Evolutionary conservation across 2,797 vertebrate genomes (phyloP).

Genomic region (Pipistrellus pygmaeus): DNA sequence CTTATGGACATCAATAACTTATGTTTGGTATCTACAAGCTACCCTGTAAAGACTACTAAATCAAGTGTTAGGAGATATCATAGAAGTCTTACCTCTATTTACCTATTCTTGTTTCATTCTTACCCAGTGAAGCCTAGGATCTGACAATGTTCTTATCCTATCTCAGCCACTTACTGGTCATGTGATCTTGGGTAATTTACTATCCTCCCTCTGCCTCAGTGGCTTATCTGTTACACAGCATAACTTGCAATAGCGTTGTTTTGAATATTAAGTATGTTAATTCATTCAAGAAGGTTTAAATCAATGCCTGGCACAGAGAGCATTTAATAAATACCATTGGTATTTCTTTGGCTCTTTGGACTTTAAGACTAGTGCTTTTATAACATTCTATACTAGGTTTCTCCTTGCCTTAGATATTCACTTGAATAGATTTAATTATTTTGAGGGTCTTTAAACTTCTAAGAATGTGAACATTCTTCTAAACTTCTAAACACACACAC

Average conservation of each 20-base stretch:
- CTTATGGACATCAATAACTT: not conserved
- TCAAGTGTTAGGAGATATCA: not conserved
- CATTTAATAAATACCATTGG: not conserved
- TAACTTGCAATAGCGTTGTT: not conserved
- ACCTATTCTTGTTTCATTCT: not conserved
- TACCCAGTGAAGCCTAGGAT: not conserved
- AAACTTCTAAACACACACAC: constrained; percentile 19
- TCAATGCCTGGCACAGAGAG: not conserved
- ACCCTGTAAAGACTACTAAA: not conserved
- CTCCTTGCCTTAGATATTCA: not conserved
- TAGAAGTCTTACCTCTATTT: not conserved
- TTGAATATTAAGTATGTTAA: not conserved
- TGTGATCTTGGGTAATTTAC: not conserved
- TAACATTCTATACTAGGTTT: not conserved
- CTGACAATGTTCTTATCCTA: not conserved
- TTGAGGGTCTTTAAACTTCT: not conserved
- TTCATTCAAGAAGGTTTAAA: constrained; percentile 9
- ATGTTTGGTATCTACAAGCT: not conserved
- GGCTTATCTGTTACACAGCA: not conserved
- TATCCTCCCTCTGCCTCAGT: not conserved
- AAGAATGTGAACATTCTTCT: constrained; percentile 2
- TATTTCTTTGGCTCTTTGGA: not conserved
- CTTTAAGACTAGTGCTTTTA: not conserved
- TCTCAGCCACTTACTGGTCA: not conserved
- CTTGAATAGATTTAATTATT: not conserved